Evolutionary conservation across 2,888 invertebrate species (phyloP).

Genomic region (Thymelicus sylvestris): DNA sequence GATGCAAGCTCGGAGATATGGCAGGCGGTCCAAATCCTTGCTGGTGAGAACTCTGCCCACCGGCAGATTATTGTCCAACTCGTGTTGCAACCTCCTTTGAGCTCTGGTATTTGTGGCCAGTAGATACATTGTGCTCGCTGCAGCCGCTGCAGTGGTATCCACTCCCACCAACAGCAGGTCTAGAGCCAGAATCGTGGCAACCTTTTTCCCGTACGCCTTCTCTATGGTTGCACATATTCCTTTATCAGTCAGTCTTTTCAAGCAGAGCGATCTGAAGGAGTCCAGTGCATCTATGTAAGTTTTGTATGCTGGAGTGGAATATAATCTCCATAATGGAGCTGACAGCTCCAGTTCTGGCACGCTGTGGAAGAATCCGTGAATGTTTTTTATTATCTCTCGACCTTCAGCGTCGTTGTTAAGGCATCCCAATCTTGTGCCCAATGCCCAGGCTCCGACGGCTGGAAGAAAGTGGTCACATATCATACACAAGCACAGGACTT

Average conservation of each 20-base stretch:
- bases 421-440: conserved; percentile 92
- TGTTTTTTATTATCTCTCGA: conserved; percentile 90
- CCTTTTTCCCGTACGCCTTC: conserved; percentile 65
- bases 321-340: conserved; percentile 90
- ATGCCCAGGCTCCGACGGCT: conserved; percentile 92
- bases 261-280: conserved; percentile 87
- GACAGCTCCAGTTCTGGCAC: conserved; percentile 90
- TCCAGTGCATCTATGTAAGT: conserved; percentile 89
- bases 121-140: conserved; percentile 90
- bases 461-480: conserved; percentile 47
- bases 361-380: conserved; percentile 90
- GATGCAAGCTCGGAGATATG: conserved; percentile 90
- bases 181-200: conserved; percentile 89
- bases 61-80: conserved; percentile 85
- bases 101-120: conserved; percentile 88
- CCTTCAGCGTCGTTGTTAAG: conserved; percentile 88
- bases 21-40: conserved; percentile 86
- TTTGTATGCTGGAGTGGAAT: conserved; percentile 88
- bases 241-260: conserved; percentile 72
- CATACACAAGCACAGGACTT: too few species aligned
- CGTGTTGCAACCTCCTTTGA: conserved; percentile 86
- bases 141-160: conserved; percentile 92
- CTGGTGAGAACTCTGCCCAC: conserved; percentile 82
- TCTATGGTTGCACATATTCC: conserved; percentile 76
- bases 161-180: conserved; percentile 92